Conservation (phyloP, 92 coral and sea anemone species). For the Porites lobata region DNA sequence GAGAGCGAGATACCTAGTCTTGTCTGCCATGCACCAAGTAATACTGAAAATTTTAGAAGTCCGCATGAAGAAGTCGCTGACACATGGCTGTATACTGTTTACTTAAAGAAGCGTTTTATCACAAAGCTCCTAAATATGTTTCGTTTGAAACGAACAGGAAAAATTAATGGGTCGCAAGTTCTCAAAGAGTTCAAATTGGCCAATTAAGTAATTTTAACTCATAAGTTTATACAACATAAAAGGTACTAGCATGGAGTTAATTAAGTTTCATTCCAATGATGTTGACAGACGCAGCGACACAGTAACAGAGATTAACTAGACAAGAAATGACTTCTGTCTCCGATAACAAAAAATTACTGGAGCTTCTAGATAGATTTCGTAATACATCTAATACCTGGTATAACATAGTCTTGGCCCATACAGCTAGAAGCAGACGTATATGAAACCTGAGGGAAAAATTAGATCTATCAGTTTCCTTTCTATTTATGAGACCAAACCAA, state of each 20-base stretch:
- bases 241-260: neutral
- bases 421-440: neutral
- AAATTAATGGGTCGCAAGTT: too few relatives aligned
- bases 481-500: neutral
- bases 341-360: neutral
- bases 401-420: neutral
- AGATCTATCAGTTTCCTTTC: neutral
- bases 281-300: neutral
- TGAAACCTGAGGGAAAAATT: neutral
- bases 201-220: neutral
- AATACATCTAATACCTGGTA: slow-evolving; percentile 16
- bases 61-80: too few relatives aligned
- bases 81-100: too few relatives aligned
- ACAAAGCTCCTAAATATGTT: too few relatives aligned
- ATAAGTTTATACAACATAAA: neutral
- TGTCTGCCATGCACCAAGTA: too few relatives aligned
- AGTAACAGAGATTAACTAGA: neutral
- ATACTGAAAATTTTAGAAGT: too few relatives aligned
- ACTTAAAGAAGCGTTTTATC: too few relatives aligned
- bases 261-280: neutral
- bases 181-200: neutral
- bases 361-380: neutral
- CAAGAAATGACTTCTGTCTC: neutral
- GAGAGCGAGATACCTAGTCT: too few relatives aligned
- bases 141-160: too few relatives aligned